Evolutionary conservation across 2,797 vertebrate genomes (phyloP), one percentile per base, ranked within the genome.

Genomic region (Gobio occitaniae): DNA sequence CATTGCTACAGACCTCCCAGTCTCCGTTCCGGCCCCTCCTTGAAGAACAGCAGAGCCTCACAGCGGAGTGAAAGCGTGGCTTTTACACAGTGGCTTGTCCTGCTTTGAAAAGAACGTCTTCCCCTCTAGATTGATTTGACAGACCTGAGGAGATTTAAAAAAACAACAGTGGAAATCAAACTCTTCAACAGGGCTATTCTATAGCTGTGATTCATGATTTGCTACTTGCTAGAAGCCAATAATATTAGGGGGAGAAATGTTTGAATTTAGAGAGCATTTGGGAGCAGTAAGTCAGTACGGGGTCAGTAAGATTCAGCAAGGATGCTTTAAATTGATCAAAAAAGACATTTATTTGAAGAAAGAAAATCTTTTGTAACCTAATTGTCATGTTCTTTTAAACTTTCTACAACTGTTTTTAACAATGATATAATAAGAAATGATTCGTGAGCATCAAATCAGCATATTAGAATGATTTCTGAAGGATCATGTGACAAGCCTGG

Each of bases 31-130:
- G 44, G 89, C 65, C 41, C 4, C 78, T 68, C 65, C 78, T 61
- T 32, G 70, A 56, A 29, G 41, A 44, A 21, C 13, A 25, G 52
- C 52, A 12, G 50, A 72, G 76, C 65, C 84, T 98, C 96, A 99
- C 90, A 99, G 97, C 0, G 97, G 96, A 90, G 98, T 96, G 88
- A 99, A 99, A 90, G 98, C 98, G 0, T 99, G 98, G 94, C 97
- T 97, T 96, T 99, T 99, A 96, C 98, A 99, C 89, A 99, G 96
- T 2, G 98, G 98, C 93, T 99, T 99, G 95, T 99, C 98, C 93
- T 99, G 99, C 96, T 98, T 99, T 85, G 98, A 99, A 93, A 97
- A 99, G 96, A 99, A 99, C 0, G 98, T 99, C 95, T 99, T 99
- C 91, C 98, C 98, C 96, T 99, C 98, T 94, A 99, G 94, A 95